These are phyloP conservation scores for Podiceps cristatus DNA, from an alignment of 2,113 vertebrate species.

Conservation along the genomic window DNA sequence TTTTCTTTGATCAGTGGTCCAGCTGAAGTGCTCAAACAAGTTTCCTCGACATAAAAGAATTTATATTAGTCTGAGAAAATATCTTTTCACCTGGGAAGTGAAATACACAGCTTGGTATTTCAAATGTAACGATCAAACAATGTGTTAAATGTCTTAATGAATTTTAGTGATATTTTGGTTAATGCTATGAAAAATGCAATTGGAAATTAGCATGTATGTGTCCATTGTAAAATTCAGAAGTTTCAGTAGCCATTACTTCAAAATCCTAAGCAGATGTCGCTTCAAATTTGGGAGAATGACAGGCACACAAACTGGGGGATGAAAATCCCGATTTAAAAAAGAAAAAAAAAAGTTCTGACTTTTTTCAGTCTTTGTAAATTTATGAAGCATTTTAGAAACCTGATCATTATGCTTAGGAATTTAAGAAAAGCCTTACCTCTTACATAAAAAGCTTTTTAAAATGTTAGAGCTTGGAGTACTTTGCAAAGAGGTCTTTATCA, in stretches of 20 bases:
- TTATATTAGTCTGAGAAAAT: neutral
- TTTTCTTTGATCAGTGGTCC: slow-evolving; percentile 8
- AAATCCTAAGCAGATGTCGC: neutral
- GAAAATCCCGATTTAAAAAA: neutral
- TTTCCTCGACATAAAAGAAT: neutral
- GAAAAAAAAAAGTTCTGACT: fast-evolving
- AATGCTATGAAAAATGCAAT: neutral
- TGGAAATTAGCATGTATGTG: neutral
- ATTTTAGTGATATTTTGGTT: neutral
- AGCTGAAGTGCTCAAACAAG: neutral
- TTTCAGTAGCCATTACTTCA: neutral
- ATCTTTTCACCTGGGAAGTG: neutral
- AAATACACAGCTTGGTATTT: neutral
- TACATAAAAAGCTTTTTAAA: neutral
- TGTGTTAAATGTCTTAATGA: neutral
- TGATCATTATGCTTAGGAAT: neutral
- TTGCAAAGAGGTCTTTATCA: neutral
- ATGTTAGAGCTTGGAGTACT: neutral
- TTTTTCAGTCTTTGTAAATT: neutral
- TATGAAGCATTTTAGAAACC: neutral
- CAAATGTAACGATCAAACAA: neutral
- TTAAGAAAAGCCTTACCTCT: neutral
- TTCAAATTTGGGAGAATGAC: neutral
- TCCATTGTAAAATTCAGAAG: neutral
- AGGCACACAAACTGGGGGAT: neutral